Base-by-base conservation (phyloP, 2,797 vertebrate species). In the Gastrophryne carolinensis region DNA sequence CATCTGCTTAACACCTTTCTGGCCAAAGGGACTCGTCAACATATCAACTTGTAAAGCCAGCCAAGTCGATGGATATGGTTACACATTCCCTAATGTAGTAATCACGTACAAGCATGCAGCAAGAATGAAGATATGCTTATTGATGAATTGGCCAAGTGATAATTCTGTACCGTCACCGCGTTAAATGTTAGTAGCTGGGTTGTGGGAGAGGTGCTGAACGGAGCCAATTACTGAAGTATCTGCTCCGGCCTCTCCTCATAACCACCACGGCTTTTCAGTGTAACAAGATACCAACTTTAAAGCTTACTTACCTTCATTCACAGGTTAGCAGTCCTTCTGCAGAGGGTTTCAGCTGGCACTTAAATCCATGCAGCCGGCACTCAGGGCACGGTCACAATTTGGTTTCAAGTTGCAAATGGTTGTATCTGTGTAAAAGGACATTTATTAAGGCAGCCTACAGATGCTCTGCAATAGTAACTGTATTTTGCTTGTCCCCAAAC, bases 191-290 rank as follows among this genome's bases (percentile, higher is more conserved):
- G 60, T 53, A 71, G 56, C 29, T 63, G 34, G 54, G 58, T 29
- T 71, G 66, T 34, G 74, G 67, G 23, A 37, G 24, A 52, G 56
- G 75, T 72, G 75, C 44, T 72, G 68, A 72, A 58, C 57, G 35
- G 67, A 30, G 68, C 52, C 75, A 78, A 78, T 78, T 78, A 78
- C 54, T 78, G 62, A 26, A 5, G 29, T 58, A 72, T 78, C 39
- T 50, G 21, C 26, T 72, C 23, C 10, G 11, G 11, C 30, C 52
- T 58, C 60, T 72, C 50, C 61, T 64, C 52, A 34, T 50, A 64
- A 32, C 39, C 58, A 30, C 19, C 12, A n/a, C 57, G 52, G 61
- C 27, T 63, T 58, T 70, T 71, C 37, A 27, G 41, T 44, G 74
- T 47, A 74, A 71, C 23, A n/a, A 21, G 58, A 77, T 24, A 57